Percentiles rank a stretch among this genome's conserved stretches.
phyloP scores from a whole-genome alignment of 1,140 invertebrate species.

The Ruditapes philippinarum region DNA sequence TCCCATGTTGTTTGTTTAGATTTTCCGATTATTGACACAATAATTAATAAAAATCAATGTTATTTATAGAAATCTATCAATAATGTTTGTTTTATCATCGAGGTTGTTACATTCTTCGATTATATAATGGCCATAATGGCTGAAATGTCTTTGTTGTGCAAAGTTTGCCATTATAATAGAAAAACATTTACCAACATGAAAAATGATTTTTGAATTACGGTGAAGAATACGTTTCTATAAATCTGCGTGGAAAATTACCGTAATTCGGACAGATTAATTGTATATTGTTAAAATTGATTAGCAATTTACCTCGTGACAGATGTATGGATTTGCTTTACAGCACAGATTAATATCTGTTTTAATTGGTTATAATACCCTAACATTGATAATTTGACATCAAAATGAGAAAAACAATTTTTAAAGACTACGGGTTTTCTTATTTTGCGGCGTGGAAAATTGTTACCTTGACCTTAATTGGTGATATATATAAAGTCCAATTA shows the following conservation, averaged over 20 bases:
- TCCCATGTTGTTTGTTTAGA: not conserved
- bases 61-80: slow-evolving; percentile 30
- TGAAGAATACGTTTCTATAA: not conserved
- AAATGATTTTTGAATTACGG: not conserved
- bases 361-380: too few species aligned
- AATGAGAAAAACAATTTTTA: too few species aligned
- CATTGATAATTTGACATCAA: too few species aligned
- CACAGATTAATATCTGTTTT: too few species aligned
- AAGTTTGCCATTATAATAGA: not conserved
- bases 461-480: too few species aligned
- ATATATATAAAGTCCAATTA: too few species aligned
- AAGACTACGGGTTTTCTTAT: too few species aligned
- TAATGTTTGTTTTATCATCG: not conserved
- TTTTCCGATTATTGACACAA: slow-evolving; percentile 50
- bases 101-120: not conserved
- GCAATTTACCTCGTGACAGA: not conserved
- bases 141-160: not conserved
- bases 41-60: slow-evolving; percentile 65
- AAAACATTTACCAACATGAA: not conserved
- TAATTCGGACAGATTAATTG: too few species aligned
- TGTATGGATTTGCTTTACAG: not conserved
- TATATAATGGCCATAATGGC: not conserved
- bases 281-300: too few species aligned
- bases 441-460: too few species aligned
- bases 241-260: not conserved